Base-by-base conservation (phyloP, 2,888 invertebrate species). In the Sepiola atlantica region DNA sequence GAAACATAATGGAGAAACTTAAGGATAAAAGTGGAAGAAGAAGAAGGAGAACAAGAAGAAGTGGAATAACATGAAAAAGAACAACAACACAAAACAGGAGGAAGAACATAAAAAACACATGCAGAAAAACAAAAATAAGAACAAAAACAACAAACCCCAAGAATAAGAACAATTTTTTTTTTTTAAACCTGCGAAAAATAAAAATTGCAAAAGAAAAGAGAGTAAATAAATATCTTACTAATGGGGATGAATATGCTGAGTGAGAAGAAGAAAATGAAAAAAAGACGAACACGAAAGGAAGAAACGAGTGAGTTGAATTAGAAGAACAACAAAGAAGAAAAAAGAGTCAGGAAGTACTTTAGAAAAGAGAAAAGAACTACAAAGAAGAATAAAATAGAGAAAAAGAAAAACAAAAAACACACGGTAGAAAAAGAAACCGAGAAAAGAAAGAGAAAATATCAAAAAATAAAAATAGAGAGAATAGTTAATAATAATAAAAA, bases 1-100 rank as follows among this genome's bases (percentile, higher is more conserved):
- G 45, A 45, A 45, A 45, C 45, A 45, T 8, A 45, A 77, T 1
- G 77, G 32, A 77, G n/a, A n/a, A 77, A 16, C 14, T 32, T 16
- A 77, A 4, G n/a, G 3, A 14, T 28, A 12, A 10, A 32, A 32
- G 77, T 1, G 0, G 21, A 1, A 61, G 8, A 24, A 14, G 14
- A 14, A 16, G n/a, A n/a, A 18, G n/a, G 18, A n/a, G 0, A 77
- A 12, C 14, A 4, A n/a, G 14, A 14, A 77, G 12, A 18, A 12
- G n/a, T 14, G 3, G 1, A n/a, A 12, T 4, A n/a, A 77, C 3
- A 77, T 0, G 20, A n/a, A 12, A 1, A n/a, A 12, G 0, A 16
- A 1, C n/a, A 77, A 32, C 16, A 0, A 14, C 0, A 14, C 3
- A 0, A n/a, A 32, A 14, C 12, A n/a, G n/a, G 14, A 77, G 6